A percentile compares a stretch with the other conserved stretches of the same genome.
Evolutionary conservation across 2,113 vertebrate genomes (phyloP).

Genomic region (Lepidothrix coronata): DNA sequence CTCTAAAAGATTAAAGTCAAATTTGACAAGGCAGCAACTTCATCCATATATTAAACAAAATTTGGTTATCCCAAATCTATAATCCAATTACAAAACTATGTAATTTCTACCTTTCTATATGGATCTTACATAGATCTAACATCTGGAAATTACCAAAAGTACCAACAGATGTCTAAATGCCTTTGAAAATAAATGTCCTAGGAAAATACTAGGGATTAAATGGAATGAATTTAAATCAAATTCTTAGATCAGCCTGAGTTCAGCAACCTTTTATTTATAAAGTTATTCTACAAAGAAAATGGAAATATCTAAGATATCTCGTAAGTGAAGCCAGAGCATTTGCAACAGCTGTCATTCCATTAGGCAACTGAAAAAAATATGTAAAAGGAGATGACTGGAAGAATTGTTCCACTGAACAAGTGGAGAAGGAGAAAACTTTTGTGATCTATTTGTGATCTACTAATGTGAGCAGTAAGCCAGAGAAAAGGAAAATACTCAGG

Average conservation of each 20-base stretch:
- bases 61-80: background rate
- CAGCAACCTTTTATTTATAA: conserved; percentile 17
- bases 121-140: background rate
- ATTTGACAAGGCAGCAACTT: background rate
- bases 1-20: background rate
- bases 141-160: conserved; percentile 25
- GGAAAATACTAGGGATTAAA: conserved; percentile 33
- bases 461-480: background rate
- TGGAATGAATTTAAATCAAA: conserved; percentile 31
- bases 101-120: background rate
- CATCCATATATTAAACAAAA: background rate
- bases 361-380: background rate
- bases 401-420: background rate
- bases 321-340: conserved; percentile 18
- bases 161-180: conserved; percentile 26
- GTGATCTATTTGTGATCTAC: background rate
- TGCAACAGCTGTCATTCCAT: conserved; percentile 29
- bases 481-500: background rate
- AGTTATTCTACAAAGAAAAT: background rate
- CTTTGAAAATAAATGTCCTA: conserved; percentile 37
- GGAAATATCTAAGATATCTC: background rate
- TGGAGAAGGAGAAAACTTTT: background rate
- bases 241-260: conserved; percentile 25
- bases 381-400: conserved; percentile 9
- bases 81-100: conserved; percentile 15